These are phyloP conservation scores for Trididemnum nubilum DNA, from an alignment of 23 tunicate genomes.

Conservation along the genomic window DNA sequence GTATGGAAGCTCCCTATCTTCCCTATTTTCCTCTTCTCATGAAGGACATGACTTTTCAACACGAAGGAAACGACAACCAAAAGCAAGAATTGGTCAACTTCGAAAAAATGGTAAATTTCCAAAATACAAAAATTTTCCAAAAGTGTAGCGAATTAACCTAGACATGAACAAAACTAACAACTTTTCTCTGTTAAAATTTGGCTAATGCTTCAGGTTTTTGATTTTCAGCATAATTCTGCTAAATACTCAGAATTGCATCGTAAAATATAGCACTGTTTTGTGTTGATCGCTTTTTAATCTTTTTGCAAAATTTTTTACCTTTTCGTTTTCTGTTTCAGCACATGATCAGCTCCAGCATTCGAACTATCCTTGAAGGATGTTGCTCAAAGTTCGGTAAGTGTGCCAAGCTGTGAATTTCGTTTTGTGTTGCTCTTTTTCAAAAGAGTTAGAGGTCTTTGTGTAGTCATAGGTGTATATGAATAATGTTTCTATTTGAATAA, in stretches of 20 bases:
- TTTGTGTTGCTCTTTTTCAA: no score
- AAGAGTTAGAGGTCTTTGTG: no score
- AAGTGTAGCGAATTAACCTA: not conserved
- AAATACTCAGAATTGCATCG: no score
- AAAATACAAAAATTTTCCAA: not conserved
- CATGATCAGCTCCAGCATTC: conserved; percentile 83
- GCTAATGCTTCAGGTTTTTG: no score
- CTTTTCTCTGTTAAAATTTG: not conserved
- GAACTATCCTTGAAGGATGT: conserved; percentile 72
- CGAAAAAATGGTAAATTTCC: conserved; percentile 81
- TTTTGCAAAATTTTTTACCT: no score
- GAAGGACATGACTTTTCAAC: conserved; percentile 91
- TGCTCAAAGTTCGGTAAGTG: conserved; percentile 36
- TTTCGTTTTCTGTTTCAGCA: conserved; percentile 64
- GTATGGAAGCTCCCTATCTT: conserved; percentile 53
- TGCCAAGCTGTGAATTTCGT: no score
- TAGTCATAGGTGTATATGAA: no score
- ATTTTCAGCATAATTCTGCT: no score
- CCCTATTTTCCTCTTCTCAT: conserved; percentile 85
- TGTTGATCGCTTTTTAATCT: no score
- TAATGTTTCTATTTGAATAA: no score
- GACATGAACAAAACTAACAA: no score
- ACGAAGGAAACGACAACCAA: conserved; percentile 78
- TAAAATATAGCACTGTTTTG: no score
- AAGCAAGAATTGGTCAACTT: conserved; percentile 73